These are phyloP conservation scores for Zhengitettix transpicula DNA, from an alignment of 2,888 invertebrate genomes.

Conservation along the genomic window DNA sequence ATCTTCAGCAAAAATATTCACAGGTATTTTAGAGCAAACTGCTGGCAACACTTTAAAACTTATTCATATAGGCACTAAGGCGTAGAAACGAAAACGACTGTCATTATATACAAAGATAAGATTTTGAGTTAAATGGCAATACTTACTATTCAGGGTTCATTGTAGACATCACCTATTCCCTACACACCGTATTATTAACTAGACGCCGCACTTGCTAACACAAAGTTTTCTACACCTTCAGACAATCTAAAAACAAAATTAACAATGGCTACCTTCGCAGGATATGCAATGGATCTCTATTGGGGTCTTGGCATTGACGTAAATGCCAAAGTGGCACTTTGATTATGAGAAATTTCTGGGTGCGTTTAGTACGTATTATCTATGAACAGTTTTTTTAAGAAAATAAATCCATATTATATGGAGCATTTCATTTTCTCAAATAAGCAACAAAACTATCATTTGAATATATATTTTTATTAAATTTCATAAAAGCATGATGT, in stretches of 20 bases:
- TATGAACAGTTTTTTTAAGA: too few relatives aligned
- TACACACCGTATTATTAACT: neutral
- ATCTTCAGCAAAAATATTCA: too few relatives aligned
- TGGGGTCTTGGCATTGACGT: conserved; percentile 15
- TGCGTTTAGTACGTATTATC: too few relatives aligned
- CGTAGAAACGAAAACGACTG: neutral
- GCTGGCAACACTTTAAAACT: neutral
- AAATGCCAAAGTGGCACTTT: conserved; percentile 15
- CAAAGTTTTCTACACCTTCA: neutral
- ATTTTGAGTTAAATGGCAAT: conserved; percentile 15
- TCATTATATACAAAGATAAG: too few relatives aligned
- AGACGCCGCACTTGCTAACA: neutral
- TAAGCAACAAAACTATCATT: too few relatives aligned
- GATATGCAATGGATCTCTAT: neutral
- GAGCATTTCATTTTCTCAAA: too few relatives aligned
- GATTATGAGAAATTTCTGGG: neutral
- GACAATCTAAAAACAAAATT: conserved; percentile 2
- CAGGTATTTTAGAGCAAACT: neutral
- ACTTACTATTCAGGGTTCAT: conserved; percentile 80
- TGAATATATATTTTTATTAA: too few relatives aligned
- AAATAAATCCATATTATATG: too few relatives aligned
- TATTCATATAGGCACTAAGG: neutral
- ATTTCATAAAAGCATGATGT: too few relatives aligned
- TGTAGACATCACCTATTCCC: conserved; percentile 17
- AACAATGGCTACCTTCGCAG: conserved; percentile 13